These are phyloP conservation scores for Scelioninae gen. 1 DNA, from an alignment of 2,888 invertebrate genomes.

Conservation along the genomic window DNA sequence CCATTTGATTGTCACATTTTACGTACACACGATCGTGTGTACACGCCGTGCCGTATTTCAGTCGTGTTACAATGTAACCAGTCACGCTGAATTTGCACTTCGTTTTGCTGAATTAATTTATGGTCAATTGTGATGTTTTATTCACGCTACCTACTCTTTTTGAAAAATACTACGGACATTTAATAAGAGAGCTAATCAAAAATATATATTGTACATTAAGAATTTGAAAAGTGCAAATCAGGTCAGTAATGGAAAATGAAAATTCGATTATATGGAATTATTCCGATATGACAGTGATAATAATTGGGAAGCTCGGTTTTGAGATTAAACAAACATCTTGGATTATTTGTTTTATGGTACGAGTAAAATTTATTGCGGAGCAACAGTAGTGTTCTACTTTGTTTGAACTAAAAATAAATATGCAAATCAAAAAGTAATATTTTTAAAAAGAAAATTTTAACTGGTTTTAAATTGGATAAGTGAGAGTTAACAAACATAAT, in stretches of 20 bases:
- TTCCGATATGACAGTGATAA: not conserved
- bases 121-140: conserved; percentile 13
- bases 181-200: not conserved
- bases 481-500: no score
- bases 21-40: conserved; percentile 23
- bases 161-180: not conserved
- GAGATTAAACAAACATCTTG: no score
- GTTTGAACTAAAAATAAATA: no score
- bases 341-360: not conserved
- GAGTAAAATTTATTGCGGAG: no score
- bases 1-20: conserved; percentile 63
- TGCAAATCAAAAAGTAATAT: no score
- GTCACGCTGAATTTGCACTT: conserved; percentile 26
- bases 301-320: no score
- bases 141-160: conserved; percentile 10
- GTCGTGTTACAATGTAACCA: conserved; percentile 1
- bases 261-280: conserved; percentile 16
- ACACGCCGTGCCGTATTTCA: conserved; percentile 17
- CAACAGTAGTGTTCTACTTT: no score
- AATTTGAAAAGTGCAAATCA: not conserved
- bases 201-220: not conserved
- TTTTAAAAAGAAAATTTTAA: no score
- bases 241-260: conserved; percentile 5
- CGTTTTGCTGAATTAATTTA: conserved; percentile 25
- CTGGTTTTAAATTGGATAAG: no score